Evolutionary conservation across 2,888 invertebrate genomes (phyloP).

Genomic region (Azorinus chamasolen): DNA sequence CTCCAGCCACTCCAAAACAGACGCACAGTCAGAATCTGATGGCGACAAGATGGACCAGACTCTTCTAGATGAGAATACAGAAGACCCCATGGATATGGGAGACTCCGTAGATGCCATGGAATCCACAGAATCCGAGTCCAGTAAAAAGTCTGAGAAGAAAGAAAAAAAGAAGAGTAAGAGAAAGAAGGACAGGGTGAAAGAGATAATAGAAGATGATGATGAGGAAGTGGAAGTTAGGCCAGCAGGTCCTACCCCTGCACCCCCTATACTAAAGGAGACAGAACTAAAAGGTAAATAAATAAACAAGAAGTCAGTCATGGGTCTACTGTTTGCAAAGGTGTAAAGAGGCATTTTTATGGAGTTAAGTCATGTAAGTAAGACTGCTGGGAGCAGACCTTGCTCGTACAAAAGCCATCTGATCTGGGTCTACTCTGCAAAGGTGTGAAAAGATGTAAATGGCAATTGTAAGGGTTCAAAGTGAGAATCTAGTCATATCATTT

Average conservation of each 20-base stretch:
- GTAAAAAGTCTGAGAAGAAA: constrained; percentile 66
- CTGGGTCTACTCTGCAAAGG: no score
- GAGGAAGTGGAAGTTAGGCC: constrained; percentile 16
- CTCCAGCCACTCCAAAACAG: not conserved
- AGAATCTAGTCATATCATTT: no score
- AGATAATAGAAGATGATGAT: constrained; percentile 67
- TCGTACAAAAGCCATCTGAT: no score
- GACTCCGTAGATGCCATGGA: constrained; percentile 16
- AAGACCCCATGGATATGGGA: constrained; percentile 14
- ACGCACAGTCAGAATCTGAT: constrained; percentile 28
- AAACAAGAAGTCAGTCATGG: no score
- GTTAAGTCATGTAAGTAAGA: no score
- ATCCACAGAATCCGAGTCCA: constrained; percentile 11
- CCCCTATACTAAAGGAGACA: constrained; percentile 56
- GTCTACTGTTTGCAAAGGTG: no score
- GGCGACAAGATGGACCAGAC: constrained; percentile 39
- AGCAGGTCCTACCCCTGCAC: constrained; percentile 23
- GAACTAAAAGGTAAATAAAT: constrained; percentile 42
- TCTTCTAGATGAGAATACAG: not conserved
- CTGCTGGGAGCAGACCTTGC: no score
- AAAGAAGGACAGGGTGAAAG: constrained; percentile 45
- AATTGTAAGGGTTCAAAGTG: no score
- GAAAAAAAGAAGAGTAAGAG: constrained; percentile 54
- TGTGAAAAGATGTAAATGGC: no score
- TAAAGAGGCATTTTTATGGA: no score